phyloP scores from a whole-genome alignment of 2,113 vertebrate genomes.

The Malurus alboscapulatus region DNA sequence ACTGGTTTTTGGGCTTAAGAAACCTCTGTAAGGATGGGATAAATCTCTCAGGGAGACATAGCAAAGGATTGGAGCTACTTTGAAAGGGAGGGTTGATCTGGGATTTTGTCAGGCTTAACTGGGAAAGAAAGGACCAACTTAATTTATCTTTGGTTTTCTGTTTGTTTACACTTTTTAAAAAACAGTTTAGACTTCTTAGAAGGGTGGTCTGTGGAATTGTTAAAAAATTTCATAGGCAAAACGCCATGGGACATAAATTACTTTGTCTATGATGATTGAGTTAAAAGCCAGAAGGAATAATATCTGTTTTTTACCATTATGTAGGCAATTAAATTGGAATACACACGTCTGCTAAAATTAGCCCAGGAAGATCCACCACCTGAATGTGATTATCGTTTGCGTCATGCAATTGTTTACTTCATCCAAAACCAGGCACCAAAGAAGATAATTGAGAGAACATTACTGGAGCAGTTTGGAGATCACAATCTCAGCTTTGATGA shows the following conservation, averaged over 20 bases:
- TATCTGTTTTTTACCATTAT: neutral
- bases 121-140: neutral
- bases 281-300: neutral
- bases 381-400: constrained; percentile 91
- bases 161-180: neutral
- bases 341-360: constrained; percentile 86
- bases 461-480: constrained; percentile 93
- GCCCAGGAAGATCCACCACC: constrained; percentile 91
- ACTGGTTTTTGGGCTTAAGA: neutral
- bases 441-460: constrained; percentile 94
- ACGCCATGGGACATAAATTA: neutral
- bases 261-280: neutral
- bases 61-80: neutral
- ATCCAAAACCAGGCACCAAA: constrained; percentile 95
- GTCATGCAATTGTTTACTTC: constrained; percentile 92
- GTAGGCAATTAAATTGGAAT: constrained; percentile 96
- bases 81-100: neutral
- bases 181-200: neutral
- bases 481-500: constrained; percentile 95
- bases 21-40: neutral
- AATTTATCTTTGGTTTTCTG: neutral
- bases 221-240: neutral
- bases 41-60: neutral
- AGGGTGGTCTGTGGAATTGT: neutral
- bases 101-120: neutral